Base-by-base conservation (phyloP, 2,888 invertebrate species). In the Resseliella maxima region DNA sequence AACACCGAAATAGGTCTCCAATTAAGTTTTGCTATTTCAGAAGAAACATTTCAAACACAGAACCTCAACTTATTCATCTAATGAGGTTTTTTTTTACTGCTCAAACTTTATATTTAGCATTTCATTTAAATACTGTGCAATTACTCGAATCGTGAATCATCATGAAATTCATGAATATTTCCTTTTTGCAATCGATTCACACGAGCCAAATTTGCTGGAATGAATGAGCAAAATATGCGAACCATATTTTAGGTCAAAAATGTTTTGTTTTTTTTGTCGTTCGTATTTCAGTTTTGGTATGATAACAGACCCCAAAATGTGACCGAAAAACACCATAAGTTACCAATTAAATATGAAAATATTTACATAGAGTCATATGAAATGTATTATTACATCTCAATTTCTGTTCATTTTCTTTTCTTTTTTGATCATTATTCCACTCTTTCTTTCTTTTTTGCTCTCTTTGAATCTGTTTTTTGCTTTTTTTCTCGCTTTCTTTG, bases 1-100 rank as follows among this genome's bases (percentile, higher is more conserved):
- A 59, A 72, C 12, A 35, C 72, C 72, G 35, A 72, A 72, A 72
- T 72, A 31, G 72, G 72, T 72, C 72, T 72, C 18, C 72, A 72
- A 72, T 72, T 59, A 59, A 15, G 31, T 31, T 1, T 72, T 10
- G 31, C 31, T 31, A 31, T 72, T 72, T 72, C 72, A 31, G n/a
- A 0, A 35, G 31, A 72, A 27, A 72, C 15, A 18, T 50, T 50
- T n/a, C n/a, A 3, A 59, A 2, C 31, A 35, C 5, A 31, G 12
- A n/a, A 3, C n/a, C 72, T n/a, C 31, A 35, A 72, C 72, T 72
- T 72, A 31, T 31, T 72, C 72, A 31, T 31, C 31, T 15, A 72
- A 31, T 72, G 10, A 72, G n/a, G 31, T 31, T 31, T 72, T 27
- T 10, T 21, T 72, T 12, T 12, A 12, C n/a, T n/a, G n/a, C n/a